Base-by-base conservation (phyloP, 2,888 invertebrate species). In the Stenolophus ochropezus region DNA sequence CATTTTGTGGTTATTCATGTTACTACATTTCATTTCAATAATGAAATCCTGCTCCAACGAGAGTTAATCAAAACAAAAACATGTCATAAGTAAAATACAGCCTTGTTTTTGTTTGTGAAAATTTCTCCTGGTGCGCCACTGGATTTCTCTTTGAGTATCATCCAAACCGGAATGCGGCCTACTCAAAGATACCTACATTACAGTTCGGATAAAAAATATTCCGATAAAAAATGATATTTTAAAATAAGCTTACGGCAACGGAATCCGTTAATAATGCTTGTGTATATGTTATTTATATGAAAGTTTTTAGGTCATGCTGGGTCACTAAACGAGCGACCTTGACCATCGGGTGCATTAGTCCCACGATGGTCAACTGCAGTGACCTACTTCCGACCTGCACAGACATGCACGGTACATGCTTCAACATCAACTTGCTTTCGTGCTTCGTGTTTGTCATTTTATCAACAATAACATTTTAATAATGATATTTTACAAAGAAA, bases 211-310 rank as follows among this genome's bases (percentile, higher is more conserved):
- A 77, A 77, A 77, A 80, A 53, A 80, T 75, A 81, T 65, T 65
- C 75, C 74, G 61, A 81, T 75, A 81, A 81, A 81, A 75, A 81
- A 75, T 74, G 61, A 81, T 81, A 81, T 81, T 81, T 75, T 81
- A 61, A 75, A 81, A 61, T 33, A 75, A 65, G 47, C 75, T 81
- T 51, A 61, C 5, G 81, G 81, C 75, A 27, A 61, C 25, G 47
- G 75, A 42, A 65, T 75, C 81, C 81, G 81, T 81, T 81, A 81
- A 81, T 61, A 75, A 81, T 81, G 71, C 79, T 42, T 42, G 51
- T 56, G 73, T 73, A 53, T 80, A 80, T 80, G 75, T 81, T 75
- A 81, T 74, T 81, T 81, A 75, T 81, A 75, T 65, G 75, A 81
- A 81, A 81, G 81, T 81, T 81, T 81, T 81, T 81, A 61, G 81